Percentiles rank a stretch among this genome's conserved stretches.
phyloP scores from a whole-genome alignment of 1,140 invertebrate genomes.

The Dryas iulia region DNA sequence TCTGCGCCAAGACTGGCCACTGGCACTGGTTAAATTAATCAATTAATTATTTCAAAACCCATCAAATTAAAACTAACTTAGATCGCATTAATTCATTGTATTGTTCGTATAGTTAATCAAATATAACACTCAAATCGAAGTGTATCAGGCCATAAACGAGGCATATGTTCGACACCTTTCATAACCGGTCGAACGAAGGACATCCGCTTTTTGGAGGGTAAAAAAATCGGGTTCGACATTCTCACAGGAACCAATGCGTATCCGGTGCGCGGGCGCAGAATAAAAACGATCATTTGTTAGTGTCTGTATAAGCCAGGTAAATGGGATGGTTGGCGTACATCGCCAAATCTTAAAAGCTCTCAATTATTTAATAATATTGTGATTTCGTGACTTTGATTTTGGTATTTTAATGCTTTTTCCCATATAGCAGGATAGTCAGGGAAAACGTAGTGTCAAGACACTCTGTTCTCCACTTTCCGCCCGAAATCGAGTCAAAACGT shows the following conservation, averaged over 20 bases:
- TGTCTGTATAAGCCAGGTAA: constrained; percentile 52
- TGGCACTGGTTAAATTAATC: not conserved
- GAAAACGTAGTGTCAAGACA: no score
- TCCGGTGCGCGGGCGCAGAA: constrained; percentile 71
- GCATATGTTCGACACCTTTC: constrained; percentile 80
- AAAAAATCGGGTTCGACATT: constrained; percentile 76
- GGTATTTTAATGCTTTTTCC: no score
- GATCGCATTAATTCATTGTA: constrained; percentile 1
- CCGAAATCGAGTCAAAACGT: no score
- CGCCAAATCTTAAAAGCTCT: not conserved
- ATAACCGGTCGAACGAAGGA: constrained; percentile 78
- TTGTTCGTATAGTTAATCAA: constrained; percentile 25
- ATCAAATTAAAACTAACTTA: not conserved
- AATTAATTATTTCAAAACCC: not conserved
- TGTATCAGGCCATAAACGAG: constrained; percentile 32
- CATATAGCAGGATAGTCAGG: no score
- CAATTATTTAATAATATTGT: not conserved
- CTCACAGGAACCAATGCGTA: constrained; percentile 75
- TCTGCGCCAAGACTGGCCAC: no score
- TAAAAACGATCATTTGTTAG: constrained; percentile 75
- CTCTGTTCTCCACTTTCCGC: no score
- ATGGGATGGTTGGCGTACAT: constrained; percentile 10
- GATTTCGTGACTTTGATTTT: no score
- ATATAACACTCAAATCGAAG: constrained; percentile 28
- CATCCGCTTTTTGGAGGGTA: constrained; percentile 76